Evolutionary conservation across 2,113 vertebrate genomes (phyloP).

Genomic region (Myodes glareolus): DNA sequence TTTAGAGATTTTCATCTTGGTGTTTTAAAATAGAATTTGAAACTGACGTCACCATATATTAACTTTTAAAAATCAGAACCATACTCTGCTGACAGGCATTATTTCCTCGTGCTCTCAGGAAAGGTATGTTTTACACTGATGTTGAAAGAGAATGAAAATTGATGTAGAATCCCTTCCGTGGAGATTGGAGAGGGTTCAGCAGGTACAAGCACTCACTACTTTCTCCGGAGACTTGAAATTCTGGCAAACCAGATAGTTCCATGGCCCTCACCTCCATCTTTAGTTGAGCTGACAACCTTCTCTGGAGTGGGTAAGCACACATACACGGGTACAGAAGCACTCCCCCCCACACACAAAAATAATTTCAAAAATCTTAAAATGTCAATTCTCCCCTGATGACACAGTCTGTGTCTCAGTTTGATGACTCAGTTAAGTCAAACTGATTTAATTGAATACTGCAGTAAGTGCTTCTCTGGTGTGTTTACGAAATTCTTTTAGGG

Average conservation of each 20-base stretch:
- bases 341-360: not conserved
- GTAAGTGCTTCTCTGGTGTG: not conserved
- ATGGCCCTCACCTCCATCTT: not conserved
- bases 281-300: not conserved
- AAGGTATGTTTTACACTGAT: not conserved
- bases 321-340: not conserved
- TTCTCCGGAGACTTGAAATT: not conserved
- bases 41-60: not conserved
- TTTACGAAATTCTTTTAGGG: not conserved
- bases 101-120: not conserved
- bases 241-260: not conserved
- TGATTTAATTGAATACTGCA: not conserved
- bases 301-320: not conserved
- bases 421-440: not conserved
- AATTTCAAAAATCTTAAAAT: not conserved
- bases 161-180: not conserved
- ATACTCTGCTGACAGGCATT: not conserved
- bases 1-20: not conserved
- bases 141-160: conserved; percentile 19
- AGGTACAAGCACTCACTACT: too few relatives aligned
- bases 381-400: not conserved
- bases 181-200: not conserved
- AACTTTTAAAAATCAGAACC: not conserved
- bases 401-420: conserved; percentile 10
- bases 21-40: not conserved